These are phyloP conservation scores for Taurulus bubalis DNA, from an alignment of 2,113 vertebrate species.

Conservation along the genomic window DNA sequence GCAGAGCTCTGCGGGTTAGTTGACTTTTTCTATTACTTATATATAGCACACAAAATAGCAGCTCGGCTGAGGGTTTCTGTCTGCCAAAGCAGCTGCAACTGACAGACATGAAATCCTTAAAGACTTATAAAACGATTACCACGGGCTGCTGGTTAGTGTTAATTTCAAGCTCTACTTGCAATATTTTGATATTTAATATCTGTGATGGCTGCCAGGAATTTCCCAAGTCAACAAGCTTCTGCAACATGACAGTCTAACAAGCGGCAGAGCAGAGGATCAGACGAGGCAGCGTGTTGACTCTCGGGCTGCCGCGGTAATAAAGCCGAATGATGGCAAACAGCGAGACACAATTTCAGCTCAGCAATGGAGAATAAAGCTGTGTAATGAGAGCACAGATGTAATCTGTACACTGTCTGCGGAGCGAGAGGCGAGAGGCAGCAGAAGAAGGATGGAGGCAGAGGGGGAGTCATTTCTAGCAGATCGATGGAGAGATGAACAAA, in stretches of 20 bases:
- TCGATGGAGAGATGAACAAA: conserved; percentile 62
- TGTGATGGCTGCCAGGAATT: conserved; percentile 50
- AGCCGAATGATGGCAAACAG: conserved; percentile 68
- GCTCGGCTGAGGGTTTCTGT: not conserved
- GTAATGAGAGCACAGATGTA: conserved; percentile 71
- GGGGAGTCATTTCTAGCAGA: conserved; percentile 47
- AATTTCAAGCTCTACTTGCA: conserved; percentile 51
- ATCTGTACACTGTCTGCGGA: conserved; percentile 57
- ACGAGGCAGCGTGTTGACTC: conserved; percentile 56
- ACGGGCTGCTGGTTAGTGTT: conserved; percentile 41
- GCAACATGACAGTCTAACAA: conserved; percentile 59
- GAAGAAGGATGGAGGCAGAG: conserved; percentile 30
- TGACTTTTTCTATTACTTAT: not conserved
- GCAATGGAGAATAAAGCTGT: conserved; percentile 68
- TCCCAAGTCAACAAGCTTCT: conserved; percentile 51
- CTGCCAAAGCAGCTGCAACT: conserved; percentile 33
- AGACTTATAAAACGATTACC: conserved; percentile 47
- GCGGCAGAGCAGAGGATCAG: conserved; percentile 55
- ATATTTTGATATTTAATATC: conserved; percentile 54
- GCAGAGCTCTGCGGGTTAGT: not conserved
- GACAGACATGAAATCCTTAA: conserved; percentile 40
- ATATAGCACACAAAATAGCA: not conserved
- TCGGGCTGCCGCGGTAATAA: conserved; percentile 64
- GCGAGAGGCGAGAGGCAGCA: conserved; percentile 34
- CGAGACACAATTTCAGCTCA: conserved; percentile 65